A percentile compares a stretch with the other conserved stretches of the same genome.
These are phyloP conservation scores for Pterostichus madidus DNA, from an alignment of 2,888 invertebrate genomes.

Conservation along the genomic window DNA sequence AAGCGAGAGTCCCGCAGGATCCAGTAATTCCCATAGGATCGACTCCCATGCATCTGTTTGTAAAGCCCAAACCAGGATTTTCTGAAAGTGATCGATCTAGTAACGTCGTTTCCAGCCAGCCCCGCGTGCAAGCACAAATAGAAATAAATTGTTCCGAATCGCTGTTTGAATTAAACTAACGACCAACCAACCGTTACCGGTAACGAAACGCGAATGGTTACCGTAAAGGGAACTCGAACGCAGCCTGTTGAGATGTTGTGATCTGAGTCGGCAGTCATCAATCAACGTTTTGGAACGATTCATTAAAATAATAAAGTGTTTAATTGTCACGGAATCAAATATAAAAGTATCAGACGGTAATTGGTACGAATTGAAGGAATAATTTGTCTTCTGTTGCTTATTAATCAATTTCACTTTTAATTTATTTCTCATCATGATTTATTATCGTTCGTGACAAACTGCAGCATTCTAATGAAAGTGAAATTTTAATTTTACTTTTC, in stretches of 20 bases:
- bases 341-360: not conserved
- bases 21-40: not conserved
- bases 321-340: constrained; percentile 19
- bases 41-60: constrained; percentile 34
- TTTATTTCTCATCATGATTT: not conserved
- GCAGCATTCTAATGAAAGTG: no score
- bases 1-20: constrained; percentile 45
- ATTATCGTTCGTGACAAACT: not conserved
- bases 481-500: no score
- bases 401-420: constrained; percentile 13
- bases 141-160: constrained; percentile 48
- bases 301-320: constrained; percentile 27
- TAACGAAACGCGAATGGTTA: not conserved
- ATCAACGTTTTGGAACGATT: constrained; percentile 16
- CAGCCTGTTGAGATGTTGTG: not conserved
- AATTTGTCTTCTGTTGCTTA: not conserved
- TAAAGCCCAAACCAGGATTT: not conserved
- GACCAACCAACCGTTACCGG: constrained; percentile 16
- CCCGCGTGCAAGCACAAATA: constrained; percentile 16
- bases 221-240: not conserved
- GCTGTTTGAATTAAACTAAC: constrained; percentile 42
- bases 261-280: constrained; percentile 1
- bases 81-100: constrained; percentile 29
- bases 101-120: constrained; percentile 16
- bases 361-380: not conserved